Percentiles rank a stretch among this genome's conserved stretches.
phyloP scores from a whole-genome alignment of 2,888 invertebrate species.

The Eupelmus urozonus region DNA sequence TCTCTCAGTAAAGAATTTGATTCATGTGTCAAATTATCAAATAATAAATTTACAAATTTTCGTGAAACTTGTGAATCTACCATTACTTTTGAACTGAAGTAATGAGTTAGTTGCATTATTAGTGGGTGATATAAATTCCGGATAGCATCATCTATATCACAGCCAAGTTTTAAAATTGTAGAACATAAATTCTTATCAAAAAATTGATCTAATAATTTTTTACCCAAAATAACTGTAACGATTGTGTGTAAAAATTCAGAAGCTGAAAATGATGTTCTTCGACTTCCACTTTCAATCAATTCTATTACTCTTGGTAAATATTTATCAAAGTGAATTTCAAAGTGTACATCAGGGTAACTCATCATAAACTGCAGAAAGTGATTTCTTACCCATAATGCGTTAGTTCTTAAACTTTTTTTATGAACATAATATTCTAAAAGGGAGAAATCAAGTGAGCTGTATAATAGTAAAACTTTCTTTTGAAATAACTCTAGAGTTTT shows the following conservation, averaged over 20 bases:
- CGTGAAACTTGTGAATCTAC: constrained; percentile 68
- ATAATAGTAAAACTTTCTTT: constrained; percentile 77
- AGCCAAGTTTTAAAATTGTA: constrained; percentile 81
- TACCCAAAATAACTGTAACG: constrained; percentile 81
- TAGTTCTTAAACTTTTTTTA: constrained; percentile 65
- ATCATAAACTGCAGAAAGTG: constrained; percentile 78
- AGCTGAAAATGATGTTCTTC: constrained; percentile 83
- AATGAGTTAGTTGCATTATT: constrained; percentile 83
- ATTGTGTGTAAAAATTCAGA: constrained; percentile 85
- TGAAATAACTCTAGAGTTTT: constrained; percentile 71
- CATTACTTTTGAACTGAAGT: constrained; percentile 80
- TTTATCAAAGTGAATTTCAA: constrained; percentile 80
- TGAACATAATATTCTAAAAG: constrained; percentile 66
- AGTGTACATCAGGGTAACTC: constrained; percentile 77
- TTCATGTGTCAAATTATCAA: constrained; percentile 81
- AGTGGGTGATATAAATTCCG: constrained; percentile 83
- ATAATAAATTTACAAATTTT: constrained; percentile 80
- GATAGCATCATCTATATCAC: constrained; percentile 82
- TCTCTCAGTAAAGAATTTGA: constrained; percentile 82
- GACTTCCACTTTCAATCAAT: constrained; percentile 81
- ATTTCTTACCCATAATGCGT: constrained; percentile 77
- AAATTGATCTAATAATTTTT: constrained; percentile 66
- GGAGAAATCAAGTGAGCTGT: constrained; percentile 78
- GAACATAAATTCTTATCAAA: constrained; percentile 79
- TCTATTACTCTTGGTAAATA: constrained; percentile 82